These are phyloP conservation scores for Triplophysa yarkandensis DNA, from an alignment of 2,797 vertebrate genomes.

Conservation along the genomic window DNA sequence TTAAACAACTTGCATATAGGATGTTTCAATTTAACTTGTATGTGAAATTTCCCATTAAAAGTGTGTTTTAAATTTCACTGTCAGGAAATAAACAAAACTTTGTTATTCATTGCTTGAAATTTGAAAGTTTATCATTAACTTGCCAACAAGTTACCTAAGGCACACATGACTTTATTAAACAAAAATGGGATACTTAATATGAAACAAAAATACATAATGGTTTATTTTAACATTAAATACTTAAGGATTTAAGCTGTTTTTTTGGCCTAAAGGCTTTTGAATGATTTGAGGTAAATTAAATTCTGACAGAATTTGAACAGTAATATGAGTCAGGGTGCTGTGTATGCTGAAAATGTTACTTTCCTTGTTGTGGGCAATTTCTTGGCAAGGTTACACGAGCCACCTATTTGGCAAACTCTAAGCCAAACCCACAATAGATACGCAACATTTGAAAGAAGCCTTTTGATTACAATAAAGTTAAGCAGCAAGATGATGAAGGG, in stretches of 20 bases:
- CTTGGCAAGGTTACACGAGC: conserved; percentile 67
- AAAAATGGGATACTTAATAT: neutral
- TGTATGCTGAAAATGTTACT: conserved; percentile 60
- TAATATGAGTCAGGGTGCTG: neutral
- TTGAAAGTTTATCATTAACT: neutral
- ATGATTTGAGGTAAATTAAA: neutral
- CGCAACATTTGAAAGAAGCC: conserved; percentile 70
- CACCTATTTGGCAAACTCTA: conserved; percentile 64
- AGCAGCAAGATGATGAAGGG: conserved; percentile 74
- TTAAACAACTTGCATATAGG: too few species aligned
- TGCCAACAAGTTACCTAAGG: too few species aligned
- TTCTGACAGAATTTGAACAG: neutral
- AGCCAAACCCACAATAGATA: conserved; percentile 67
- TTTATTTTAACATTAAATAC: neutral
- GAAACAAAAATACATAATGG: neutral
- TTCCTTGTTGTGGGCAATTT: conserved; percentile 65
- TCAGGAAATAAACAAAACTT: too few species aligned
- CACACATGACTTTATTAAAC: neutral
- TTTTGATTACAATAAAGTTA: conserved; percentile 79
- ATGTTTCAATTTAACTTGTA: too few species aligned
- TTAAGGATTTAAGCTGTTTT: too few species aligned
- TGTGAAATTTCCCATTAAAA: too few species aligned
- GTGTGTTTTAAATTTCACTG: too few species aligned
- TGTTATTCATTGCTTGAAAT: conserved; percentile 39
- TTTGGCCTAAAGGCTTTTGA: too few species aligned